Evolutionary conservation across 2,797 vertebrate genomes (phyloP), one percentile per base, ranked within the genome.

Genomic region (Lagodon rhomboides): DNA sequence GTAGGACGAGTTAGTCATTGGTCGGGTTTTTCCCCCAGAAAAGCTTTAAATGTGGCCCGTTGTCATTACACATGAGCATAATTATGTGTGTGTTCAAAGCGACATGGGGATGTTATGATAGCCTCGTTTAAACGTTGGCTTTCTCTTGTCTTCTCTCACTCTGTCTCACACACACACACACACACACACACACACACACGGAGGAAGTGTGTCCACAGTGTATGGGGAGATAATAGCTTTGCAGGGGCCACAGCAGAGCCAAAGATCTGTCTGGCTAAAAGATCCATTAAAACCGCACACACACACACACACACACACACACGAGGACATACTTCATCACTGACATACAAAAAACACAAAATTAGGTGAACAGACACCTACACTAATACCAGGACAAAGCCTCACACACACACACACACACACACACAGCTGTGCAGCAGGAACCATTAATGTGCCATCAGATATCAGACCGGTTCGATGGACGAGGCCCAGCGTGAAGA

Each of bases 171-270:
- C 77, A 83, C 72, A 75, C 2, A 62, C 72, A 23, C 23, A n/a
- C 46, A 47, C 59, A 58, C 2, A 62, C 72, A 23, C 23, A n/a
- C 46, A 47, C 79, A 80, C 77, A 83, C 72, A 75, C 2, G 10
- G 44, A 85, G 63, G 44, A 79, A 74, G 74, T 87, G 85, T 79
- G 79, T 79, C 79, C 63, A 77, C 83, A 87, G 78, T 77, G 74
- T 85, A 83, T 83, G 76, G 85, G 75, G 65, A 90, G 88, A 91
- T 90, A 89, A 90, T 91, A 79, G 79, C 85, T 84, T 79, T 90
- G 85, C 80, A 78, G 85, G 70, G 87, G 84, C 89, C 81, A 64
- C 73, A 59, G 70, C 25, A n/a, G 61, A 80, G 66, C 87, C 91
- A 91, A 90, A 88, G 69, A 89, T 88, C 85, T 91, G 87, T 91